Conservation (phyloP, 1,140 invertebrate species). For the Drosophila aff. region DNA sequence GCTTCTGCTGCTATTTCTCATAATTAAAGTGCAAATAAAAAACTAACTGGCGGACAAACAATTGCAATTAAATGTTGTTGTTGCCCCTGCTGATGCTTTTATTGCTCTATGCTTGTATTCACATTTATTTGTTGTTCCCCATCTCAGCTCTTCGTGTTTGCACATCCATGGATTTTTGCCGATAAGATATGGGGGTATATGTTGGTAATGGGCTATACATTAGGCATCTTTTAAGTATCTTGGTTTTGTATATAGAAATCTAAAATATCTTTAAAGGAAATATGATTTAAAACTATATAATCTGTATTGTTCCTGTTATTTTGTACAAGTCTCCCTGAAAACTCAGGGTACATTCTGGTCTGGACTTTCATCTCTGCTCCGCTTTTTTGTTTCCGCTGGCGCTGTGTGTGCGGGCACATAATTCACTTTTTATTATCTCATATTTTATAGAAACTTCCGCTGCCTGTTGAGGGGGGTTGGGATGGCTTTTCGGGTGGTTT, state of each 20-base stretch:
- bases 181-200: not conserved
- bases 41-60: constrained; percentile 69
- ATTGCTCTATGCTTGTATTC: constrained; percentile 37
- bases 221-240: not conserved
- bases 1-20: constrained; percentile 60
- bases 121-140: constrained; percentile 36
- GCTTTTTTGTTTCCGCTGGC: constrained; percentile 4
- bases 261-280: not conserved
- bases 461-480: constrained; percentile 1
- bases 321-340: no score
- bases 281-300: not conserved
- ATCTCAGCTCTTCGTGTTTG: constrained; percentile 11
- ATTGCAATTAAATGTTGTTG: constrained; percentile 68
- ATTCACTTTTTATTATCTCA: constrained; percentile 82
- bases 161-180: not conserved
- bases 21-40: constrained; percentile 77
- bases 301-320: no score
- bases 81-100: constrained; percentile 22
- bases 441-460: constrained; percentile 59
- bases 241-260: no score
- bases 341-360: not conserved
- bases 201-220: no score
- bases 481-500: not conserved
- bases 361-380: no score
- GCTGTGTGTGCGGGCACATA: constrained; percentile 58